Base-by-base conservation (phyloP, 1,140 invertebrate genomes). In the Acromyrmex charruanus region DNA sequence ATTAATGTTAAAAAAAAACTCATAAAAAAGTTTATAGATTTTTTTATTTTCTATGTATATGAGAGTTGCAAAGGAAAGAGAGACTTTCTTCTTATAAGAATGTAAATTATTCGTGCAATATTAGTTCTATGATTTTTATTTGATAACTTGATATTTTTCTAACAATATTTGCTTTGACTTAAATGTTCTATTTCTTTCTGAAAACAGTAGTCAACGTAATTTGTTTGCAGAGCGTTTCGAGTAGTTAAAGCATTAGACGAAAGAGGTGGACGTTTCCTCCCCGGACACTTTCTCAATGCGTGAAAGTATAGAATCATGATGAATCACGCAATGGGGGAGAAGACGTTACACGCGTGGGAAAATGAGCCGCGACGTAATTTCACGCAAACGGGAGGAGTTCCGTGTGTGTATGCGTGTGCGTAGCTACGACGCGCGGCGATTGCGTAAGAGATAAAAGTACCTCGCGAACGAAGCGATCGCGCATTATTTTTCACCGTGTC, bases 381-480 rank as follows among this genome's bases (percentile, higher is more conserved):
- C 21, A 10, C 25, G n/a, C 28, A 44, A 39, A 61, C 21, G 58
- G 2, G 21, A 77, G 7, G 28, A 72, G 5, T 21, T 39, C 12
- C 51, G 28, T 21, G 3, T n/a, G 49, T 68, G 31, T 69, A 21
- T 69, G n/a, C 39, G 65, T 28, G 65, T 49, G 77, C 49, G 49
- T 7, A 35, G 35, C 74, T n/a, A 35, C 31, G 31, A 35, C 7
- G 31, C 5, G 58, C 21, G 53, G 59, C 49, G 69, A 35, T 39
- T 44, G 44, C 51, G 16, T 25, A 68, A 65, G 16, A 7, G 31
- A 65, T 18, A 61, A 25, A 14, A 44, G 39, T 80, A 39, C 66
- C 39, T 61, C 16, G 55, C 39, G 18, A 69, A 82, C 85, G 87
- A 75, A 49, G 79, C 85, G 28, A 59, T 79, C 39, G 74, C 68